These are phyloP conservation scores for Tuta absoluta DNA, from an alignment of 2,888 invertebrate species.

Conservation along the genomic window DNA sequence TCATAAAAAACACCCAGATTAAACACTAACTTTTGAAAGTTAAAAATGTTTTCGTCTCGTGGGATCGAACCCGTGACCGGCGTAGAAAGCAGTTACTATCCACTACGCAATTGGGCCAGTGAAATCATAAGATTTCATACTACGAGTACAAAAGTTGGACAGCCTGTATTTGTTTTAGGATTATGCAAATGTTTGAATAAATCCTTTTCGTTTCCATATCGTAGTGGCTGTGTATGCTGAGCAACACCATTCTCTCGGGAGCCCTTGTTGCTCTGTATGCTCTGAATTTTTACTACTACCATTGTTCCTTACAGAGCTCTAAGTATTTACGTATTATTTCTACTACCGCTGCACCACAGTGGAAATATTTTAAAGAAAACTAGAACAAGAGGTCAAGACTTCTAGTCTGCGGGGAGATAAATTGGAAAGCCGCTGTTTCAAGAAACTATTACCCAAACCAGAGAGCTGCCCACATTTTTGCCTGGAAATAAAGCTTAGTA, in stretches of 20 bases:
- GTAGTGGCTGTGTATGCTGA: constrained; percentile 16
- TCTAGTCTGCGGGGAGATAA: constrained; percentile 15
- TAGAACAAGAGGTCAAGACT: constrained; percentile 25
- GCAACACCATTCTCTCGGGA: constrained; percentile 19
- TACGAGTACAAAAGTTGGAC: constrained; percentile 8
- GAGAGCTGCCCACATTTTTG: constrained; percentile 14
- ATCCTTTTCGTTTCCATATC: constrained; percentile 25
- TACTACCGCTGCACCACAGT: constrained; percentile 30
- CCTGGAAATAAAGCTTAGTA: constrained; percentile 13
- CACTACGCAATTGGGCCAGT: no score
- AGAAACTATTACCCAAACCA: constrained; percentile 11
- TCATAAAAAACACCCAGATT: no score
- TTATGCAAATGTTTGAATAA: constrained; percentile 33
- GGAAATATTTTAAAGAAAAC: constrained; percentile 24
- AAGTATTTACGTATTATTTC: constrained; percentile 34
- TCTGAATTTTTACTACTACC: constrained; percentile 22
- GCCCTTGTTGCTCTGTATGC: constrained; percentile 15
- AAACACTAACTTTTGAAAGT: no score
- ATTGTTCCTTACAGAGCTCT: constrained; percentile 23
- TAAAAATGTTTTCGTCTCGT: no score
- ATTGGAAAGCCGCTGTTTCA: constrained; percentile 19
- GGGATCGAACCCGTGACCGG: no score
- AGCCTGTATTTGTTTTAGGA: constrained; percentile 27
- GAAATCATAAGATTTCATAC: constrained; percentile 7
- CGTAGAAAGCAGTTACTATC: no score